A percentile compares a stretch with the other conserved stretches of the same genome.
Conservation (phyloP, 2,888 invertebrate species). For the Netelia melanura region DNA sequence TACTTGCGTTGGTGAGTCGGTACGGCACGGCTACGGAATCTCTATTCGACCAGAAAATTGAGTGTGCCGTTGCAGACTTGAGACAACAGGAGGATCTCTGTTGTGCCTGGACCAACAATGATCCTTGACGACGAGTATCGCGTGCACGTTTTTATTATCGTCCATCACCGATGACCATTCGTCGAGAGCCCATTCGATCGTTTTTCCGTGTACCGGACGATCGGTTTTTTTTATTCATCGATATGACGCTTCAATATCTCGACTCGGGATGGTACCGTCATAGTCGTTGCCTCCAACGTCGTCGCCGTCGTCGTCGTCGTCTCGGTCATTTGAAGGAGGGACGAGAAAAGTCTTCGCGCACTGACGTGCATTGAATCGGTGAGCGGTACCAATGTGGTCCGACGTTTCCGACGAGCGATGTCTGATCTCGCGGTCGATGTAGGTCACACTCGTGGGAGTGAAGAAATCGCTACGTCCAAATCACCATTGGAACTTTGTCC, state of each 20-base stretch:
- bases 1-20: conserved; percentile 65
- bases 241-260: neutral
- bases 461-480: conserved; percentile 66
- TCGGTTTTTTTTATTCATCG: neutral
- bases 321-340: too few relatives aligned
- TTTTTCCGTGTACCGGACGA: conserved; percentile 2
- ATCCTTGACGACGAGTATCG: conserved; percentile 33
- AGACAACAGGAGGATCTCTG: conserved; percentile 69
- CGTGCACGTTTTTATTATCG: conserved; percentile 25
- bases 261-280: conserved; percentile 20
- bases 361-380: conserved; percentile 70
- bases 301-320: neutral
- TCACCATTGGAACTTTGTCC: conserved; percentile 31
- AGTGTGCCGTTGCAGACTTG: conserved; percentile 72
- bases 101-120: conserved; percentile 22
- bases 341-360: conserved; percentile 14
- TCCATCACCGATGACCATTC: conserved; percentile 45
- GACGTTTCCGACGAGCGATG: conserved; percentile 71
- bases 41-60: conserved; percentile 80
- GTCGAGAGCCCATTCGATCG: conserved; percentile 9
- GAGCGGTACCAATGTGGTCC: conserved; percentile 66
- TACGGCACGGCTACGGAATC: conserved; percentile 47
- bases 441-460: conserved; percentile 68
- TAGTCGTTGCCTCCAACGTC: conserved; percentile 8
- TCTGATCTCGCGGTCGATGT: conserved; percentile 70